Evolutionary conservation across 1,140 invertebrate species (phyloP).

Genomic region (Formica exsecta): DNA sequence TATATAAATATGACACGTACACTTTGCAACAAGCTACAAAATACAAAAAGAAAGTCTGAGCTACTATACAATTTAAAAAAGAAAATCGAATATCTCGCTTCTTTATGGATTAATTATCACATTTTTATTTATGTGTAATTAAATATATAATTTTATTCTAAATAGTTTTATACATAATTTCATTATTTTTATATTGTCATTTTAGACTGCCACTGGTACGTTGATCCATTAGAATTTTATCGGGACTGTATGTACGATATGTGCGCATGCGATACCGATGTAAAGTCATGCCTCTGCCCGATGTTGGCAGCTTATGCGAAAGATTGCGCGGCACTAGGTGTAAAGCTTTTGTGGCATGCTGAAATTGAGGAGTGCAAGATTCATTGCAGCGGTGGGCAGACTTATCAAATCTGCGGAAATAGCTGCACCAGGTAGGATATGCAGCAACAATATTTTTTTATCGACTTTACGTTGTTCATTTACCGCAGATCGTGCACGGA

Average conservation of each 20-base stretch:
- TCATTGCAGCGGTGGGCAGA: constrained; percentile 92
- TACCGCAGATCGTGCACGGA: constrained; percentile 76
- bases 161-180: neutral
- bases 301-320: constrained; percentile 93
- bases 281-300: constrained; percentile 92
- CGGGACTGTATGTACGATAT: constrained; percentile 95
- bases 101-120: too few relatives aligned
- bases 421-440: constrained; percentile 85
- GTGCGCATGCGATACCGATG: constrained; percentile 91
- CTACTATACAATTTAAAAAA: too few relatives aligned
- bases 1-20: too few relatives aligned
- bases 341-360: constrained; percentile 92
- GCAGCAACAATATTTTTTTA: neutral
- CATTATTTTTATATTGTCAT: neutral
- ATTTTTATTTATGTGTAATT: too few relatives aligned
- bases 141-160: too few relatives aligned
- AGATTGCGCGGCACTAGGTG: constrained; percentile 91
- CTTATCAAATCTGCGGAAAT: constrained; percentile 90
- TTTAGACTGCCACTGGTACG: constrained; percentile 92
- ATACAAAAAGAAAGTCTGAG: too few relatives aligned
- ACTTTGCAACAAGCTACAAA: too few relatives aligned
- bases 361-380: constrained; percentile 92
- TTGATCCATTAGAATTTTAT: constrained; percentile 93
- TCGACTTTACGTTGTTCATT: neutral
- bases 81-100: too few relatives aligned